These are phyloP conservation scores for Aleiodes alternator DNA, from an alignment of 2,888 invertebrate species.

Conservation along the genomic window DNA sequence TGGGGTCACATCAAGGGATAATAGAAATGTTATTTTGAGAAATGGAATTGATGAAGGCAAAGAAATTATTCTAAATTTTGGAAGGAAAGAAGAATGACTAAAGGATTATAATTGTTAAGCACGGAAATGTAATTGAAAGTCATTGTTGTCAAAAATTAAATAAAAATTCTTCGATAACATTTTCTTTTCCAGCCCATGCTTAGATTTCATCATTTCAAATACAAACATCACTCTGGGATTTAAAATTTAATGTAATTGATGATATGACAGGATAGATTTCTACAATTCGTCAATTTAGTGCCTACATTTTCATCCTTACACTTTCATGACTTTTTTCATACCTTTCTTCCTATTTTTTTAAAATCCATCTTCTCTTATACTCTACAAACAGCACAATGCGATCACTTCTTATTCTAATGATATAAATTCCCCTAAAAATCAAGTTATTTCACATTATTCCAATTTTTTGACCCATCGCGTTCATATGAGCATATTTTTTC, in stretches of 20 bases:
- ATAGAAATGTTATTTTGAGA: neutral
- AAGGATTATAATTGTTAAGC: neutral
- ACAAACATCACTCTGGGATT: slow-evolving; percentile 6
- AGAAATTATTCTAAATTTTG: too few species aligned
- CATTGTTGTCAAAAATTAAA: too few species aligned
- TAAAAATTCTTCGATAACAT: too few species aligned
- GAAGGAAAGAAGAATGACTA: too few species aligned
- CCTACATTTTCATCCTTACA: too few species aligned
- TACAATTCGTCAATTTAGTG: slow-evolving; percentile 33
- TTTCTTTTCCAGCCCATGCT: too few species aligned
- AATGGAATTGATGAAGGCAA: neutral
- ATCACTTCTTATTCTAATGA: slow-evolving; percentile 56
- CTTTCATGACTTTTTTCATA: slow-evolving; percentile 22
- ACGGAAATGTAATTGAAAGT: neutral
- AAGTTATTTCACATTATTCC: slow-evolving; percentile 21
- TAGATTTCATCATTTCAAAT: neutral
- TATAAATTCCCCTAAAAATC: slow-evolving; percentile 52
- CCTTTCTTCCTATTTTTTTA: slow-evolving; percentile 2
- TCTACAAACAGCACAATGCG: neutral
- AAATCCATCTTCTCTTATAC: slow-evolving; percentile 49
- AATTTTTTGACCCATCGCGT: slow-evolving; percentile 3
- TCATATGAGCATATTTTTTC: slow-evolving; percentile 24
- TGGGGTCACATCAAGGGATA: slow-evolving; percentile 59
- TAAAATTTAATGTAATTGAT: slow-evolving; percentile 59
- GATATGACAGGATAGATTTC: slow-evolving; percentile 59